Percentiles rank a stretch among this genome's conserved stretches.
These are phyloP conservation scores for Alcedo atthis DNA, from an alignment of 2,797 vertebrate species.

Conservation along the genomic window DNA sequence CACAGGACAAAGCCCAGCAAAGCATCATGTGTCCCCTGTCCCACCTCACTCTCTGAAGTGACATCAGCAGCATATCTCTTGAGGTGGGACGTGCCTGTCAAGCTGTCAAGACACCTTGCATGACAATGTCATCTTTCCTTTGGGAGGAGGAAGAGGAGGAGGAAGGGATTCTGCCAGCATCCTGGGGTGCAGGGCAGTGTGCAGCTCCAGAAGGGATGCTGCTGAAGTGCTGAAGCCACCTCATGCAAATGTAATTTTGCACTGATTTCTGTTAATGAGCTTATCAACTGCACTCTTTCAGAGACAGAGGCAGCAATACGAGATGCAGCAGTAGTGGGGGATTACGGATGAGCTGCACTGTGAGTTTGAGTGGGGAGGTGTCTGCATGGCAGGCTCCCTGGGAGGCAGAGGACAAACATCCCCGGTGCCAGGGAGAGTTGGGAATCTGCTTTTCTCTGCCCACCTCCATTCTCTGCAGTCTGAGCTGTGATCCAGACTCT, in stretches of 20 bases:
- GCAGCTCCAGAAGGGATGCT: neutral
- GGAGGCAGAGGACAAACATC: neutral
- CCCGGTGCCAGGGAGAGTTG: no score
- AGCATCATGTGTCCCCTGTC: accelerated
- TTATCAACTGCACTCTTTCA: neutral
- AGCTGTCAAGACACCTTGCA: neutral
- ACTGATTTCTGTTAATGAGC: neutral
- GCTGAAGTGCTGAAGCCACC: neutral
- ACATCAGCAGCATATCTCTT: neutral
- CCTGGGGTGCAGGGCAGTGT: accelerated
- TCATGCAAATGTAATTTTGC: neutral
- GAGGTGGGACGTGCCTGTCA: neutral
- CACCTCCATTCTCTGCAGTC: neutral
- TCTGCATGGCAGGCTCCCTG: neutral
- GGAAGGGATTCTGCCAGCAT: accelerated
- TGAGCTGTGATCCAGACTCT: neutral
- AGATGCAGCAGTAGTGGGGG: no score
- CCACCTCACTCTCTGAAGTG: neutral
- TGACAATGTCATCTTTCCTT: neutral
- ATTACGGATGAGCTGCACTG: accelerated
- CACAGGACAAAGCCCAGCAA: neutral
- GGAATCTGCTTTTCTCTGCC: accelerated
- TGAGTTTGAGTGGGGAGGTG: neutral
- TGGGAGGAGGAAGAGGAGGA: neutral
- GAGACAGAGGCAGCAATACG: neutral